phyloP scores from a whole-genome alignment of 2,797 vertebrate genomes.

The Micrastur ruficollis region DNA sequence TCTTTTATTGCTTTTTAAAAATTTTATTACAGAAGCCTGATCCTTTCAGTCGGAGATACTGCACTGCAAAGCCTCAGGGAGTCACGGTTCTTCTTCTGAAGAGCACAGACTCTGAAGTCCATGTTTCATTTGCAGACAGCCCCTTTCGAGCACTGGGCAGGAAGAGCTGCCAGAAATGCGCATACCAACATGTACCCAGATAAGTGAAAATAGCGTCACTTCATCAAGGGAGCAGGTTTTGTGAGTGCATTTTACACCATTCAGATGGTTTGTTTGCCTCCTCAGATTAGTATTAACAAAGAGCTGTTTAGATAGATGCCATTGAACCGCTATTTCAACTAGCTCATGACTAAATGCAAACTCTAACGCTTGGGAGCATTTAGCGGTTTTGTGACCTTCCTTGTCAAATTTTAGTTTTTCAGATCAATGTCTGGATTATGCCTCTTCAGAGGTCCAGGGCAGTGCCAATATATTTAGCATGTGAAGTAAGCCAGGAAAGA shows the following conservation, averaged over 20 bases:
- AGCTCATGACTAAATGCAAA: not conserved
- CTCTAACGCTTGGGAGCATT: not conserved
- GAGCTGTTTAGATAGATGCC: not conserved
- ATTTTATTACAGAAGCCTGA: not conserved
- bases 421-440: not conserved
- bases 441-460: not conserved
- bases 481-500: not conserved
- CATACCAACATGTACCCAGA: not conserved
- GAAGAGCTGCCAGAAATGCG: not conserved
- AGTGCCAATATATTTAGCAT: not conserved
- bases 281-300: not conserved
- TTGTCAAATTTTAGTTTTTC: not conserved
- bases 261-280: not conserved
- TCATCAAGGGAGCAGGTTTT: not conserved
- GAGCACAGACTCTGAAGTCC: not conserved
- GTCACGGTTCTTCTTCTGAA: not conserved
- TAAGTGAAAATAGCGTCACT: not conserved
- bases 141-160: not conserved
- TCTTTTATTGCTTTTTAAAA: constrained; percentile 7
- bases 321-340: not conserved
- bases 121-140: not conserved
- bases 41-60: not conserved
- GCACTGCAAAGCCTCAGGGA: not conserved
- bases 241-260: not conserved
- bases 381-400: not conserved